phyloP scores from a whole-genome alignment of 2,113 vertebrate species.

The Prunella himalayana region DNA sequence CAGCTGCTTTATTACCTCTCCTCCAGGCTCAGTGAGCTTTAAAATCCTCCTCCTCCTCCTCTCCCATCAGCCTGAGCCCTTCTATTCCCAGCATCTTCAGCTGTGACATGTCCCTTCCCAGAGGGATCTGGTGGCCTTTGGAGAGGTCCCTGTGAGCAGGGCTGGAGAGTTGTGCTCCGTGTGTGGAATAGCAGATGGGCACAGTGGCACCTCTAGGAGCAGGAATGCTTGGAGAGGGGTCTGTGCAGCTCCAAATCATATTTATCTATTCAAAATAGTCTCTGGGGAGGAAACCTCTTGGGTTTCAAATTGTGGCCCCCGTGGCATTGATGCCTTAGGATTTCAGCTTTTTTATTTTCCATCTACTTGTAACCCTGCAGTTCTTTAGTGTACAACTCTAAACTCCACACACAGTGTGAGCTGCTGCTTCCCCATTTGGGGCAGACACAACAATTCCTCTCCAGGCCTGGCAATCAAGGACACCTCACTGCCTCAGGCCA shows the following conservation, averaged over 20 bases:
- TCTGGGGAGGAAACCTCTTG: background rate
- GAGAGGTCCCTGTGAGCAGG: background rate
- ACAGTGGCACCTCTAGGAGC: background rate
- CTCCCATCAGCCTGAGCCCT: background rate
- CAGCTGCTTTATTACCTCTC: background rate
- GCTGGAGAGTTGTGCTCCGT: background rate
- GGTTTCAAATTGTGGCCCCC: background rate
- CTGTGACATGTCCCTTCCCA: background rate
- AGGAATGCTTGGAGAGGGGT: background rate
- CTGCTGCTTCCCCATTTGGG: background rate
- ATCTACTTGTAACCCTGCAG: fast-evolving
- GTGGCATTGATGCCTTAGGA: background rate
- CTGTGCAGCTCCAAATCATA: background rate
- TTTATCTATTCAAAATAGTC: constrained; percentile 24
- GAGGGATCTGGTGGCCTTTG: background rate
- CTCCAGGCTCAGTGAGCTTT: background rate
- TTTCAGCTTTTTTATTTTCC: fast-evolving
- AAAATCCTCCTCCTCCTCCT: background rate
- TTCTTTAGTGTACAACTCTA: background rate
- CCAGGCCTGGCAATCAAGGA: background rate
- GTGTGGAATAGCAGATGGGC: background rate
- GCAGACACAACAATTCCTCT: background rate
- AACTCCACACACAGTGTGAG: background rate
- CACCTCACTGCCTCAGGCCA: background rate
- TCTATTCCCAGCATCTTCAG: background rate